phyloP scores from a whole-genome alignment of 1,140 invertebrate species.

The Pogonomyrmex californicus region DNA sequence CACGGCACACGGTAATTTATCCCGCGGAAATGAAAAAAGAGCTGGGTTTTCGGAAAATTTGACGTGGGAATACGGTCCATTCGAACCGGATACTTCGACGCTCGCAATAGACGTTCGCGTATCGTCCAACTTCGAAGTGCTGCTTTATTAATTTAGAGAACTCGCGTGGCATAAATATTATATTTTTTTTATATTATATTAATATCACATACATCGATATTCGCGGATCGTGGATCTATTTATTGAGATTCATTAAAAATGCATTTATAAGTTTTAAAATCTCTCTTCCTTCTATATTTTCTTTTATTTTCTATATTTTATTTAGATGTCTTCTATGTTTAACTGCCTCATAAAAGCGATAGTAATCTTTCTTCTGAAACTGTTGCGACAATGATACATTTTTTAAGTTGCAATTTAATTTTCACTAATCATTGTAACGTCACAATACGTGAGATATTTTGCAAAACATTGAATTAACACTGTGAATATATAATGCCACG shows the following conservation, averaged over 20 bases:
- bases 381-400: background rate
- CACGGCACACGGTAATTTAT: constrained; percentile 51
- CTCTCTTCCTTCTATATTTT: too few relatives aligned
- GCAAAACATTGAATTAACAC: background rate
- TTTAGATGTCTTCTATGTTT: too few relatives aligned
- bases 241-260: too few relatives aligned
- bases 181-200: background rate
- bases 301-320: background rate
- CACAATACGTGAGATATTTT: background rate
- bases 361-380: background rate
- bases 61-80: constrained; percentile 46
- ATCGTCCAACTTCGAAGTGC: background rate
- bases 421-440: background rate
- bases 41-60: constrained; percentile 45
- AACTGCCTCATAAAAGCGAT: background rate
- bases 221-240: too few relatives aligned
- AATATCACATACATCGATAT: background rate
- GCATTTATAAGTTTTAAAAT: too few relatives aligned
- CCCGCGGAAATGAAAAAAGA: constrained; percentile 47
- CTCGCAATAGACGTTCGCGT: background rate
- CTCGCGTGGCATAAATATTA: background rate
- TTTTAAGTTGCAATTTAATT: background rate
- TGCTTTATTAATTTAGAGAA: background rate
- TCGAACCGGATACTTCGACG: constrained; percentile 10
- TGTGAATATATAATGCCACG: constrained; percentile 11